phyloP scores from a whole-genome alignment of 2,888 invertebrate species.

The Parnassius mnemosyne region DNA sequence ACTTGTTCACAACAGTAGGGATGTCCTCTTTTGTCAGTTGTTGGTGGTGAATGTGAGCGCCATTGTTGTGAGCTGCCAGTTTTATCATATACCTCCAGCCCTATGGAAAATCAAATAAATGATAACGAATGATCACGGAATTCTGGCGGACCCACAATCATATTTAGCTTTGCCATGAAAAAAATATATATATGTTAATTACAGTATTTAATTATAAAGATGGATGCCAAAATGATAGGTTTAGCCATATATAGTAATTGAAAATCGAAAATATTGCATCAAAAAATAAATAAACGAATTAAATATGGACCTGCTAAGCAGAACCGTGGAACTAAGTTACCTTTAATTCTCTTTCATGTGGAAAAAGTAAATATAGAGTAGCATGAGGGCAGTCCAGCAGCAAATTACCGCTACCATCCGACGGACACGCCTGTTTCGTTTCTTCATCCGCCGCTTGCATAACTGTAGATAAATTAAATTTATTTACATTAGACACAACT shows the following conservation, averaged over 20 bases:
- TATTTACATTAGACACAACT: neutral
- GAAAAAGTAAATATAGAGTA: constrained; percentile 86
- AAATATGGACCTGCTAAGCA: too few relatives aligned
- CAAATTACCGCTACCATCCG: constrained; percentile 83
- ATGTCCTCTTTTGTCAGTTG: constrained; percentile 93
- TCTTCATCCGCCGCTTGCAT: constrained; percentile 84
- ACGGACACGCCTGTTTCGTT: constrained; percentile 67
- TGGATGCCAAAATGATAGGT: too few relatives aligned
- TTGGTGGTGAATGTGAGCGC: constrained; percentile 90
- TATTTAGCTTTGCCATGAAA: too few relatives aligned
- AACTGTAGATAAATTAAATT: constrained; percentile 56
- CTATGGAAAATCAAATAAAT: constrained; percentile 39
- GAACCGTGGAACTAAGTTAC: constrained; percentile 43
- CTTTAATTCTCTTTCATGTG: constrained; percentile 84
- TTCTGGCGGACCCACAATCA: too few relatives aligned
- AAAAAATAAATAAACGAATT: too few relatives aligned
- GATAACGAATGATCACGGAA: too few relatives aligned
- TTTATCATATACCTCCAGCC: constrained; percentile 89
- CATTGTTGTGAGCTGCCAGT: constrained; percentile 89
- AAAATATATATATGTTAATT: too few relatives aligned
- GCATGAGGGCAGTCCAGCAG: constrained; percentile 85
- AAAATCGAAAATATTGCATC: too few relatives aligned
- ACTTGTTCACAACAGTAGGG: constrained; percentile 95
- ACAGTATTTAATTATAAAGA: too few relatives aligned
- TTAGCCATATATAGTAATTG: too few relatives aligned